phyloP scores from a whole-genome alignment of 2,113 vertebrate species.

The Xiphophorus maculatus region DNA sequence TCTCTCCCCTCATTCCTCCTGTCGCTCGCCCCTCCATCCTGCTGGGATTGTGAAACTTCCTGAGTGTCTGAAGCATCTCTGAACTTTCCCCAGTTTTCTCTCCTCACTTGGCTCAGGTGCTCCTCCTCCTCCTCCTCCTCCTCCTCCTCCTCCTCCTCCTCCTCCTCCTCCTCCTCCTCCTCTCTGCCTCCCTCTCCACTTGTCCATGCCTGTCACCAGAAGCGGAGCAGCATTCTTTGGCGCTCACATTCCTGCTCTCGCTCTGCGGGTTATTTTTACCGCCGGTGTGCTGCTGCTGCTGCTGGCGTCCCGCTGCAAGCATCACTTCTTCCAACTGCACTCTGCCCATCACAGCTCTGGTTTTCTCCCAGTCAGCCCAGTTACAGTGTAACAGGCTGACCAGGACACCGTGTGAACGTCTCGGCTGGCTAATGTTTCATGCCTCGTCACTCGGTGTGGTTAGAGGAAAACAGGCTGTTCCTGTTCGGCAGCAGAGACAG shows the following conservation, averaged over 20 bases:
- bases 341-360: slow-evolving; percentile 12
- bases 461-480: background rate
- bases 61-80: background rate
- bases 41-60: slow-evolving; percentile 25
- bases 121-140: background rate
- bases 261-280: slow-evolving; percentile 63
- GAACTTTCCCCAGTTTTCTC: background rate
- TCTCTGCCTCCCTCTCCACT: slow-evolving; percentile 31
- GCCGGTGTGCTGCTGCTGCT: slow-evolving; percentile 13
- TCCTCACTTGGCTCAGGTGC: slow-evolving; percentile 10
- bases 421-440: slow-evolving; percentile 31
- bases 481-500: background rate
- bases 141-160: slow-evolving; percentile 50
- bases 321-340: slow-evolving; percentile 36
- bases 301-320: slow-evolving; percentile 29
- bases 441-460: background rate
- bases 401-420: background rate
- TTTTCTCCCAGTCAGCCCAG: slow-evolving; percentile 23
- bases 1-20: background rate
- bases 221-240: slow-evolving; percentile 72
- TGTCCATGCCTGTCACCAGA: slow-evolving; percentile 75
- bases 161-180: no score
- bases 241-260: slow-evolving; percentile 55
- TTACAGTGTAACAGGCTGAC: slow-evolving; percentile 29
- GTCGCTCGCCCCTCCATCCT: no score